These are phyloP conservation scores for Eupeodes corollae DNA, from an alignment of 1,140 invertebrate species.

Conservation along the genomic window DNA sequence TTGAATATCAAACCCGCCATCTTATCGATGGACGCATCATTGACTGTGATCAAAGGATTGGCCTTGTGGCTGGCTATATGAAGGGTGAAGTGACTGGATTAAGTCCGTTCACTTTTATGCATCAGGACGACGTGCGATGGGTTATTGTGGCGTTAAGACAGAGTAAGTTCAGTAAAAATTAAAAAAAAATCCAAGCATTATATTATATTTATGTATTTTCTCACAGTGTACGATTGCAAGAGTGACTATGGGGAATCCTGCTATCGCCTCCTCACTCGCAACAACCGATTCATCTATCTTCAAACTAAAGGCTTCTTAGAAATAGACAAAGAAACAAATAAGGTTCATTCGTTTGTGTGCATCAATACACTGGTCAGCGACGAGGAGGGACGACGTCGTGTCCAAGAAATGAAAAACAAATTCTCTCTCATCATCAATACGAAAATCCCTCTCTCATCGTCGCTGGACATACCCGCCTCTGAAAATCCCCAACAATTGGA, in stretches of 20 bases:
- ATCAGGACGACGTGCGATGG: slow-evolving; percentile 72
- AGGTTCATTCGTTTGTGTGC: slow-evolving; percentile 70
- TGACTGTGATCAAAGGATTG: slow-evolving; percentile 74
- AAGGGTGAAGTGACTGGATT: slow-evolving; percentile 66
- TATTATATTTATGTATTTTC: background rate
- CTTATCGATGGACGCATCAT: slow-evolving; percentile 72
- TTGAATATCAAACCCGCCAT: slow-evolving; percentile 78
- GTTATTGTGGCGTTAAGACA: slow-evolving; percentile 69
- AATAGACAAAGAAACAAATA: slow-evolving; percentile 54
- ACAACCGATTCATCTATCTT: slow-evolving; percentile 68
- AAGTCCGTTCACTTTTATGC: slow-evolving; percentile 77
- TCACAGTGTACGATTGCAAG: slow-evolving; percentile 68
- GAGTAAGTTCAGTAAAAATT: slow-evolving; percentile 50
- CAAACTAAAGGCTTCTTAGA: slow-evolving; percentile 68
- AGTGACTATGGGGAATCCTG: slow-evolving; percentile 65
- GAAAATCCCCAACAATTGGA: slow-evolving; percentile 56
- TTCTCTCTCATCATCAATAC: slow-evolving; percentile 50
- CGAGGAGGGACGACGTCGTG: slow-evolving; percentile 53
- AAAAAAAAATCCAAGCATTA: background rate
- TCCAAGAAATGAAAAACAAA: slow-evolving; percentile 59
- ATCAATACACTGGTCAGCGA: slow-evolving; percentile 67
- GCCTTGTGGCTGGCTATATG: slow-evolving; percentile 73
- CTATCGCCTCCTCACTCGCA: slow-evolving; percentile 66
- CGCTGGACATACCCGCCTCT: slow-evolving; percentile 41
- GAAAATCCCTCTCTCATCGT: slow-evolving; percentile 29